phyloP scores from a whole-genome alignment of 2,797 vertebrate genomes.

The Spinibarbus caldwelli region DNA sequence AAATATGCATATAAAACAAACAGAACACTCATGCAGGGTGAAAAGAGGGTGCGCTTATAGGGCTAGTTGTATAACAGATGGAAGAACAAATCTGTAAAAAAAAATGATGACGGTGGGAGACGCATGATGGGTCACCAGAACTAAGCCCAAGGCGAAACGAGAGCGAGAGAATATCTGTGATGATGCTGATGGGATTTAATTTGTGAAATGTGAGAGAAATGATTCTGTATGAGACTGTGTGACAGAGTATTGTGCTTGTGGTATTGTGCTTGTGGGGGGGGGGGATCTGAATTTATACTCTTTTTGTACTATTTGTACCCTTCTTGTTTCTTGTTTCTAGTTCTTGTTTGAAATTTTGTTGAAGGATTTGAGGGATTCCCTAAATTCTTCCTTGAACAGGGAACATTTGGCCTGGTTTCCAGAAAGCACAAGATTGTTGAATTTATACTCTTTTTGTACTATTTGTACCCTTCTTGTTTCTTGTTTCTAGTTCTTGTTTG shows the following conservation, averaged over 20 bases:
- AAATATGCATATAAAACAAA: slow-evolving; percentile 49
- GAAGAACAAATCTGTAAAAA: slow-evolving; percentile 15
- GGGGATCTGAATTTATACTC: no score
- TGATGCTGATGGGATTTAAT: neutral
- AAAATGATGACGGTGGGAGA: neutral
- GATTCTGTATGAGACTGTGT: neutral
- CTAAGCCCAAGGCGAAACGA: neutral
- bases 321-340: neutral
- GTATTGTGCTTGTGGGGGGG: no score
- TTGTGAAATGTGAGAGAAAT: neutral
- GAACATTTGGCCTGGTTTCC: neutral
- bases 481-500: neutral
- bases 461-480: neutral
- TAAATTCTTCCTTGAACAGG: neutral
- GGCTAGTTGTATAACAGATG: slow-evolving; percentile 32
- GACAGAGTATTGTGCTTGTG: neutral
- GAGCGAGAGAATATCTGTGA: neutral
- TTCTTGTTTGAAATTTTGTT: neutral
- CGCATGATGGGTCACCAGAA: neutral
- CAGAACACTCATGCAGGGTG: slow-evolving; percentile 30
- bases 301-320: neutral
- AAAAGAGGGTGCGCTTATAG: neutral
- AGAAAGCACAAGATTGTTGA: neutral
- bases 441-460: neutral
- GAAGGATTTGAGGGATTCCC: neutral